A percentile compares a stretch with the other conserved stretches of the same genome.
Evolutionary conservation across 2,797 vertebrate species (phyloP).

Genomic region (Perodicticus potto): DNA sequence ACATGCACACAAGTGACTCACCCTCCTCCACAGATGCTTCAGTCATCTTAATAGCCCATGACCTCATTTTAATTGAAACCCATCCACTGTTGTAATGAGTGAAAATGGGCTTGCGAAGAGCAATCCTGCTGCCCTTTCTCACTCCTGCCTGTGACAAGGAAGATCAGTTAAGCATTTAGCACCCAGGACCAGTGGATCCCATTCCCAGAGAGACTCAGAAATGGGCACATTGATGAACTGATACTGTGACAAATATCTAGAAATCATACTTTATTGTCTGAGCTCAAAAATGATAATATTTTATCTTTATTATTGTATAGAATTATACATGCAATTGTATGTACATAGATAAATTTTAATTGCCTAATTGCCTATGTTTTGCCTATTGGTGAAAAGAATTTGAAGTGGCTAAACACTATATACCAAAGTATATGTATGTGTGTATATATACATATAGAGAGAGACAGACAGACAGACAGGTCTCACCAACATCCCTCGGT

Average conservation of each 20-base stretch:
- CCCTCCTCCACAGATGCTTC: constrained; percentile 8
- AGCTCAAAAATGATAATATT: constrained; percentile 7
- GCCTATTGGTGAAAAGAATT: constrained; percentile 35
- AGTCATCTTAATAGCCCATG: constrained; percentile 66
- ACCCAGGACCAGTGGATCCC: not conserved
- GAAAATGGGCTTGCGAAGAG: constrained; percentile 26
- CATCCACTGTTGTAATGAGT: constrained; percentile 17
- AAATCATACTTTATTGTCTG: not conserved
- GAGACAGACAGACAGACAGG: too few species aligned
- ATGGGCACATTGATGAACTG: not conserved
- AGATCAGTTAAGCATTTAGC: not conserved
- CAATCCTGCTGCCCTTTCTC: not conserved
- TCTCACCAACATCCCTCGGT: not conserved
- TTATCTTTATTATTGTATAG: constrained; percentile 13
- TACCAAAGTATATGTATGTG: not conserved
- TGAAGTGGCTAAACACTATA: not conserved
- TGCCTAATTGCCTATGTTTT: not conserved
- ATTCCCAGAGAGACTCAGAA: not conserved
- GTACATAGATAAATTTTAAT: constrained; percentile 24
- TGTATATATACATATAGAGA: too few species aligned
- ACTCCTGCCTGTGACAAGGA: not conserved
- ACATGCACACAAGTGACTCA: constrained; percentile 72
- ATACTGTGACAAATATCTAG: constrained; percentile 8
- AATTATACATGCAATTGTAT: not conserved
- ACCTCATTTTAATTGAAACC: constrained; percentile 75